phyloP scores from a whole-genome alignment of 53 echinoderm and acorn worm genomes.

The Pentamera pediparva region DNA sequence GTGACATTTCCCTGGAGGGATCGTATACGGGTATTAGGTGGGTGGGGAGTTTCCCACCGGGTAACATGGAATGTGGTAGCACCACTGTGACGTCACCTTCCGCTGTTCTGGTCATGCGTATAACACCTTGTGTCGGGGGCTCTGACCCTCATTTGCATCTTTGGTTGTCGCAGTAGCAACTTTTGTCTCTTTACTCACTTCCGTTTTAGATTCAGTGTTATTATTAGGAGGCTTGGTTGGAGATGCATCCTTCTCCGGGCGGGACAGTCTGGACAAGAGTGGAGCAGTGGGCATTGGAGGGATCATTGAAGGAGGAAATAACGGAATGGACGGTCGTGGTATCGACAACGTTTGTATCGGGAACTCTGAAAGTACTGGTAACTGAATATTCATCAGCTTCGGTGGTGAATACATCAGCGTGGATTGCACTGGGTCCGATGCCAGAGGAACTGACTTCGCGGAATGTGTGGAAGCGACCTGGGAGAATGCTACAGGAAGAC shows the following conservation, averaged over 20 bases:
- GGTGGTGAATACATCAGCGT: constrained; percentile 31
- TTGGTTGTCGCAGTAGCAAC: background rate
- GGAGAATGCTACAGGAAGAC: constrained; percentile 7
- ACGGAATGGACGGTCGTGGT: background rate
- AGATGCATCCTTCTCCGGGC: background rate
- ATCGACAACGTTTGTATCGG: background rate
- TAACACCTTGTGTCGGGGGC: background rate
- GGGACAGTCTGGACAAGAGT: background rate
- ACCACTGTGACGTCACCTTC: constrained; percentile 59
- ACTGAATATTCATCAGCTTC: constrained; percentile 24
- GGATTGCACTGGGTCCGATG: constrained; percentile 36
- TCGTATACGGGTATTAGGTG: constrained; percentile 85
- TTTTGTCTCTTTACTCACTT: background rate
- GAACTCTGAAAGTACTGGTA: constrained; percentile 8
- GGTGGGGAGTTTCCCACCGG: constrained; percentile 69
- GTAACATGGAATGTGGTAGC: constrained; percentile 56
- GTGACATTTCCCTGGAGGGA: constrained; percentile 2
- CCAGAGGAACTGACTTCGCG: constrained; percentile 8
- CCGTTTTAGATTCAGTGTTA: background rate
- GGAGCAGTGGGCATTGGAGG: background rate
- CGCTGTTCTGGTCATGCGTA: constrained; percentile 1
- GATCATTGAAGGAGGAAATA: background rate
- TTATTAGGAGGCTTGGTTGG: background rate
- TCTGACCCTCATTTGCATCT: background rate
- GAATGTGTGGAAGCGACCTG: constrained; percentile 27